Evolutionary conservation across 2,113 vertebrate genomes (phyloP).

Genomic region (Microtus montanus): DNA sequence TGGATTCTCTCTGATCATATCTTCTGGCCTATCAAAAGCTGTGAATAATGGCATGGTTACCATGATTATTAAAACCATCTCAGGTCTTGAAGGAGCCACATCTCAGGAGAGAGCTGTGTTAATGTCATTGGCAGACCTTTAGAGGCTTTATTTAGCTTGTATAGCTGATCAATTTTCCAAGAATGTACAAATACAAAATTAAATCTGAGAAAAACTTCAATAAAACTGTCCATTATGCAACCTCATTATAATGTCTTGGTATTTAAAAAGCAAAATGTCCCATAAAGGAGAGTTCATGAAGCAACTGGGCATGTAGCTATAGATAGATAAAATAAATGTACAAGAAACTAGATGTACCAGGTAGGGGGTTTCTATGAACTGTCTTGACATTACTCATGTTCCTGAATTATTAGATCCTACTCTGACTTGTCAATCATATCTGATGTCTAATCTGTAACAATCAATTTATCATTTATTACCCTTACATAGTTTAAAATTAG

Average conservation of each 20-base stretch:
- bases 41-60: not conserved
- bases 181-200: constrained; percentile 15
- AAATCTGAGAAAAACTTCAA: constrained; percentile 7
- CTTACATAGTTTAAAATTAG: not conserved
- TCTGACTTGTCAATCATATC: constrained; percentile 14
- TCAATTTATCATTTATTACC: not conserved
- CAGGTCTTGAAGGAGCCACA: constrained; percentile 25
- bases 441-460: constrained; percentile 32
- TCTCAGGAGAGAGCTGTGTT: not conserved
- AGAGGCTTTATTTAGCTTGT: not conserved
- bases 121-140: not conserved
- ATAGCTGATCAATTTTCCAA: constrained; percentile 3
- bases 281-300: not conserved
- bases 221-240: not conserved
- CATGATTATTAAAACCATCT: not conserved
- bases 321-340: not conserved
- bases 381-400: not conserved
- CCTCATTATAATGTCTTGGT: not conserved
- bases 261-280: constrained; percentile 21
- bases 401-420: constrained; percentile 38
- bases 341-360: not conserved
- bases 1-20: not conserved
- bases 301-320: not conserved
- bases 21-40: not conserved
- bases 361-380: not conserved